Conservation (phyloP, 2,113 vertebrate species). For the Megalops atlanticus region DNA sequence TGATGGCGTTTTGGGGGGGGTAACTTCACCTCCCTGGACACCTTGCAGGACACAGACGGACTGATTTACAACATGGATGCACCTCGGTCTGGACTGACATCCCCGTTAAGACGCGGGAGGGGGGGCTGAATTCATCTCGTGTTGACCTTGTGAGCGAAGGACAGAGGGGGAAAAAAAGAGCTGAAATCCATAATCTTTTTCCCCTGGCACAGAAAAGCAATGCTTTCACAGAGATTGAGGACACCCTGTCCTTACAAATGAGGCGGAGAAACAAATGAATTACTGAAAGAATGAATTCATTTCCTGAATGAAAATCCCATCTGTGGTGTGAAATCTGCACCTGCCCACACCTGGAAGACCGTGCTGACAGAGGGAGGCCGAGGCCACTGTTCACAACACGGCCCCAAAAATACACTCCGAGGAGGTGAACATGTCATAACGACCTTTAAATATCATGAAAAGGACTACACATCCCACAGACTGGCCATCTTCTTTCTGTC, state of each 20-base stretch:
- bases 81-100: slow-evolving; percentile 28
- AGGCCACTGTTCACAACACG: no score
- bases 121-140: slow-evolving; percentile 45
- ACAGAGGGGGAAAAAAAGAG: slow-evolving; percentile 30
- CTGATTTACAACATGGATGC: slow-evolving; percentile 39
- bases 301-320: not conserved
- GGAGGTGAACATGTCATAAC: no score
- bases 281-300: slow-evolving; percentile 3
- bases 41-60: slow-evolving; percentile 19
- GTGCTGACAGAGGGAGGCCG: no score
- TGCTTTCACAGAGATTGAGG: slow-evolving; percentile 40
- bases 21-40: no score
- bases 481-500: no score
- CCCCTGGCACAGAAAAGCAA: slow-evolving; percentile 26
- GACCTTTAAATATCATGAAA: slow-evolving; percentile 24
- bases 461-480: slow-evolving; percentile 40
- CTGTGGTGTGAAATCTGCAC: not conserved
- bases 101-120: slow-evolving; percentile 37
- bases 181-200: slow-evolving; percentile 35
- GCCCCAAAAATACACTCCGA: no score
- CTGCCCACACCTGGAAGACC: not conserved
- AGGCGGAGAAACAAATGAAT: not conserved
- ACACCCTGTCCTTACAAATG: slow-evolving; percentile 22
- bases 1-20: not conserved
- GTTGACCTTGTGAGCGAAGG: slow-evolving; percentile 50